Base-by-base conservation (phyloP, 2,888 invertebrate genomes). In the Melangyna quadrimaculata region DNA sequence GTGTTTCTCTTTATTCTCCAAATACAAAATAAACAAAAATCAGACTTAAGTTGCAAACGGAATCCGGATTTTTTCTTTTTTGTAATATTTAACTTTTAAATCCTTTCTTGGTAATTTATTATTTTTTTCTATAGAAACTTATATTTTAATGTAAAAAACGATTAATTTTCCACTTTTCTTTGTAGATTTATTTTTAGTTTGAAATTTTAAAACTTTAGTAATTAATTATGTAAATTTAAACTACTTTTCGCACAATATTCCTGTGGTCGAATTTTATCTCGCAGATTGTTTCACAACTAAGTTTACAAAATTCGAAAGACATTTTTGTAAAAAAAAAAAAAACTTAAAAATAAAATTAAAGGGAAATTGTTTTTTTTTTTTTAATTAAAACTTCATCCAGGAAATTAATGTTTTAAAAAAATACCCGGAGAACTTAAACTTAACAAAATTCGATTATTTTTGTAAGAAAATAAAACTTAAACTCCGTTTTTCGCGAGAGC, bases 401-500 rank as follows among this genome's bases (percentile, higher is more conserved):
- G n/a, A 17, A 65, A 17, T 80, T 53, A 0, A n/a, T 43, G 12
- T 43, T 37, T 78, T 61, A 35, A 35, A 40, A 40, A 37, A 27
- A 43, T 17, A 63, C 10, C 63, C 19, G 17, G 14, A 61, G 12
- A 59, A 63, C 43, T 73, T 51, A 27, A 27, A 51, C 0, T 48
- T 48, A 19, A 45, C 9, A 63, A 10, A 27, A 14, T 27, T 55
- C 32, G 29, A 19, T 19, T 45, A n/a, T 69, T 35, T 32, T 48
- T 27, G 3, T 19, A 19, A 48, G 1, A 22, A 51, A 51, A 8
- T 19, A 53, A 40, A 43, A 27, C 19, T 12, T 3, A 22, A 35
- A 73, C 53, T 32, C 51, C 43, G 9, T 40, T 51, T 70, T 79
- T 80, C 72, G 84, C 84, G 84, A 75, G 80, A 84, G 61, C 84